Evolutionary conservation across 2,113 vertebrate species (phyloP).

Genomic region (Corvus cornix): DNA sequence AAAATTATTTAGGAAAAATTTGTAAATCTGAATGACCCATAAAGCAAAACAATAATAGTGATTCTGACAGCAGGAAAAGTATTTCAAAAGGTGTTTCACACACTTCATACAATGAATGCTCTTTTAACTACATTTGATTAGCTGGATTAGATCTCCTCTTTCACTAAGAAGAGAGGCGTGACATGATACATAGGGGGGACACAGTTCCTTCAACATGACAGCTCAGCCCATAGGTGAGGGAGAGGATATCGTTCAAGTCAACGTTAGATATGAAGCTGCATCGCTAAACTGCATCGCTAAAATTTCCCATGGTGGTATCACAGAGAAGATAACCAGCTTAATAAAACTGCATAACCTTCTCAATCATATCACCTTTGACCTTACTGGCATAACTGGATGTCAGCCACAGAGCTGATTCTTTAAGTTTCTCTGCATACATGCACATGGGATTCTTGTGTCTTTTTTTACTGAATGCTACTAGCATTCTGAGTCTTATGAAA

Average conservation of each 20-base stretch:
- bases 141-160: not conserved
- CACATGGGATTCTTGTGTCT: not conserved
- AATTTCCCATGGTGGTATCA: not conserved
- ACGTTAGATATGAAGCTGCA: not conserved
- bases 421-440: not conserved
- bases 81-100: not conserved
- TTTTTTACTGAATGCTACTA: not conserved
- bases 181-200: not conserved
- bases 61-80: not conserved
- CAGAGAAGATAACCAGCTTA: not conserved
- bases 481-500: not conserved
- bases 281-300: not conserved
- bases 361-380: not conserved
- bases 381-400: not conserved
- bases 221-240: not conserved
- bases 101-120: not conserved
- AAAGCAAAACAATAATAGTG: not conserved
- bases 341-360: not conserved
- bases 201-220: not conserved
- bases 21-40: not conserved
- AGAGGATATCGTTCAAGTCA: not conserved
- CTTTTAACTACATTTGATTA: not conserved
- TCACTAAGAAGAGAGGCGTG: not conserved
- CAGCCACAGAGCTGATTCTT: not conserved
- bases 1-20: not conserved